phyloP scores from a whole-genome alignment of 1,140 invertebrate genomes.

The Nymphalis io region DNA sequence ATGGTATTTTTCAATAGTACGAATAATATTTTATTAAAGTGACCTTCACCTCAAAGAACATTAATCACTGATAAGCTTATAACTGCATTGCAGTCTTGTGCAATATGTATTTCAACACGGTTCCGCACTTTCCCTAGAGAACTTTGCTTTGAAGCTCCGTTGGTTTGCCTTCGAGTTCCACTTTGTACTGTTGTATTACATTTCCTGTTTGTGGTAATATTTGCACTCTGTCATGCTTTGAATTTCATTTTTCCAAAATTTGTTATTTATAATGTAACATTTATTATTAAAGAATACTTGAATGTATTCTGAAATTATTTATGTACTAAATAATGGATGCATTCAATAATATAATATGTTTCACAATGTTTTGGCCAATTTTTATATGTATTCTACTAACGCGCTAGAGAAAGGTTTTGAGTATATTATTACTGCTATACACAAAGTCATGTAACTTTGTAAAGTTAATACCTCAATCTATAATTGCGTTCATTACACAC shows the following conservation, averaged over 20 bases:
- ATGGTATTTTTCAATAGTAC: constrained; percentile 10
- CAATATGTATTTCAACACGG: constrained; percentile 39
- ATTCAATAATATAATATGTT: too few relatives aligned
- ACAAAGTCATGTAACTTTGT: not conserved
- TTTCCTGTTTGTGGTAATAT: constrained; percentile 24
- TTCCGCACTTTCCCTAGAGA: constrained; percentile 38
- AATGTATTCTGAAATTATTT: too few relatives aligned
- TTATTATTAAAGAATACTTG: not conserved
- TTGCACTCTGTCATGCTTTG: constrained; percentile 5
- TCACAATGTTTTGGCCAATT: too few relatives aligned
- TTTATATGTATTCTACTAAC: too few relatives aligned
- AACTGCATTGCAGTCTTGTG: constrained; percentile 44
- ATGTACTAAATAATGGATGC: too few relatives aligned
- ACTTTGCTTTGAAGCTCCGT: constrained; percentile 28
- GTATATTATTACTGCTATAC: not conserved
- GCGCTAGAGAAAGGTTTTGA: too few relatives aligned
- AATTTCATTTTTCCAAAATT: constrained; percentile 1
- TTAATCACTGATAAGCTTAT: constrained; percentile 42
- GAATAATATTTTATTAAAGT: constrained; percentile 27
- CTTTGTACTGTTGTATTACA: constrained; percentile 24
- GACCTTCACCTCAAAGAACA: constrained; percentile 35
- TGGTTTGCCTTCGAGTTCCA: constrained; percentile 19
- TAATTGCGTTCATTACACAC: constrained; percentile 29
- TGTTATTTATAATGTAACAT: not conserved
- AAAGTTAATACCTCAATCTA: constrained; percentile 22